These are phyloP conservation scores for Dryas iulia DNA, from an alignment of 1,140 invertebrate genomes.

Conservation along the genomic window DNA sequence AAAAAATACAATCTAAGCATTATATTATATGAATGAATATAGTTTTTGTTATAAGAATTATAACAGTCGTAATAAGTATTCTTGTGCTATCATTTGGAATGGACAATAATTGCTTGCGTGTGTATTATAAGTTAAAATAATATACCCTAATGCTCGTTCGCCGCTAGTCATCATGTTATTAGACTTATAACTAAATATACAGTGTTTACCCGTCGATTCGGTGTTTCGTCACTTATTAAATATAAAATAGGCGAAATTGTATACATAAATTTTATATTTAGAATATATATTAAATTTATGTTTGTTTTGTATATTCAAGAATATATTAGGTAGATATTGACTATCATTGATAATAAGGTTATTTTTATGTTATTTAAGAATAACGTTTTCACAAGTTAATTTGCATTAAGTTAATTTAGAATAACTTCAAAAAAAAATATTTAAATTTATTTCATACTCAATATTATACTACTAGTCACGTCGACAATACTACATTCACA, in stretches of 20 bases:
- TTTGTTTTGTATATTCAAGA: not conserved
- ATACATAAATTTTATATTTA: not conserved
- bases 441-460: not conserved
- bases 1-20: not conserved
- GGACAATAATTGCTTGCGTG: constrained; percentile 50
- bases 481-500: constrained; percentile 44
- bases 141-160: constrained; percentile 50
- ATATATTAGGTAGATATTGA: too few relatives aligned
- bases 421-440: not conserved
- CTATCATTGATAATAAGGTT: too few relatives aligned
- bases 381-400: not conserved
- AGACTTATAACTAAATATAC: constrained; percentile 52
- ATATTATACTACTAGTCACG: constrained; percentile 32
- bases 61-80: constrained; percentile 50
- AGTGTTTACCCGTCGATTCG: constrained; percentile 5
- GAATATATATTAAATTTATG: not conserved
- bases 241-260: not conserved
- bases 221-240: not conserved
- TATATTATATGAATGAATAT: constrained; percentile 25
- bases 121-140: constrained; percentile 57
- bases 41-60: constrained; percentile 20
- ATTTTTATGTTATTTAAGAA: not conserved
- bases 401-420: not conserved
- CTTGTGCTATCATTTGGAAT: constrained; percentile 51
- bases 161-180: constrained; percentile 52